Evolutionary conservation across 2,113 vertebrate genomes (phyloP).

Genomic region (Pseudonaja textilis): DNA sequence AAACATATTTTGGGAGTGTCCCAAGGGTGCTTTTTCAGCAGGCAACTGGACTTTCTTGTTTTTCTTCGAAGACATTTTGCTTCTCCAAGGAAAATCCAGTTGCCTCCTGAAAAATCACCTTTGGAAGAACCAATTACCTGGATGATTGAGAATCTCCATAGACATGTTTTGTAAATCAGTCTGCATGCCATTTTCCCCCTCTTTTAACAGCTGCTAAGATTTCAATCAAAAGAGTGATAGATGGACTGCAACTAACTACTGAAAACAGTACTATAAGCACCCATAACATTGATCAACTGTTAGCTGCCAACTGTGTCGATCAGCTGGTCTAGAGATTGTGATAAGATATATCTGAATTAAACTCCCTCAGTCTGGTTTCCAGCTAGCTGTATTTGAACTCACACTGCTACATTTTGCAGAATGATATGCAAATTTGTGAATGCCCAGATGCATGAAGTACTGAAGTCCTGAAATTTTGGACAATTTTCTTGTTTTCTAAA

Average conservation of each 20-base stretch:
- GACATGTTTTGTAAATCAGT: too few species aligned
- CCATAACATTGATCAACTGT: conserved; percentile 19
- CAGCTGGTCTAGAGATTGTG: conserved; percentile 1
- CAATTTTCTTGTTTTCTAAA: conserved; percentile 31
- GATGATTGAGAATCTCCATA: too few species aligned
- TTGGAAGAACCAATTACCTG: too few species aligned
- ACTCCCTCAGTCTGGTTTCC: background rate
- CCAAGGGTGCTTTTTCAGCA: too few species aligned
- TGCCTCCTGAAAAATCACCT: too few species aligned
- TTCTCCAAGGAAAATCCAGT: too few species aligned
- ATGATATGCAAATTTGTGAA: background rate
- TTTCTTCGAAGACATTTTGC: too few species aligned
- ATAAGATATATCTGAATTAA: background rate
- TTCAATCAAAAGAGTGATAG: conserved; percentile 22
- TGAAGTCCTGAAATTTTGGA: conserved; percentile 19
- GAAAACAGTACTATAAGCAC: background rate
- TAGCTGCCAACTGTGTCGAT: conserved; percentile 5
- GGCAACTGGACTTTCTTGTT: too few species aligned
- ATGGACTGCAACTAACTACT: background rate
- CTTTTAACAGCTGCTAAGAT: conserved; percentile 9
- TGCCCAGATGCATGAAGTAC: conserved; percentile 2
- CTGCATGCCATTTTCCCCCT: background rate
- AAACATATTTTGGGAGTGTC: background rate
- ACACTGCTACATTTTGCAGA: background rate
- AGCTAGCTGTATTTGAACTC: background rate